Conservation (phyloP, 1,140 invertebrate species). For the Mycetomoellerius zeteki region DNA sequence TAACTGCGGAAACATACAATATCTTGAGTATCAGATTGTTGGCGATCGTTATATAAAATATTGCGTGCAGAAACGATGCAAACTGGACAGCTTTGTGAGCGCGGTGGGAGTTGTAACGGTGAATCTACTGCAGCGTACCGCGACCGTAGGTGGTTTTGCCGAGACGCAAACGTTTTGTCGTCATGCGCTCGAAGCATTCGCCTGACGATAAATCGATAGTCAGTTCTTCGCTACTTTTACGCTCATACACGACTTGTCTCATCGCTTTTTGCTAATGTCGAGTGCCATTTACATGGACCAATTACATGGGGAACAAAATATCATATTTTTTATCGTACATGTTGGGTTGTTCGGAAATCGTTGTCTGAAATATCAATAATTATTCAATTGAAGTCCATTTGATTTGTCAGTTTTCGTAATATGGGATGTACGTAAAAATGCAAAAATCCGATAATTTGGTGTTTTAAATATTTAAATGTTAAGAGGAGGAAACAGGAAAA, state of each 20-base stretch:
- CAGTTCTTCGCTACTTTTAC: conserved; percentile 35
- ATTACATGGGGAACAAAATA: not conserved
- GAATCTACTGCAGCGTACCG: conserved; percentile 16
- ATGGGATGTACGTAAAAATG: not conserved
- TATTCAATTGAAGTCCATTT: not conserved
- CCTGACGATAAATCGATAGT: conserved; percentile 56
- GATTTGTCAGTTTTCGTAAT: not conserved
- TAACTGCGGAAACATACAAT: not conserved
- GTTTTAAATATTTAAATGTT: not conserved
- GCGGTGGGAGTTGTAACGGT: conserved; percentile 42
- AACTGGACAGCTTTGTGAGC: not conserved
- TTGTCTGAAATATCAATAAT: conserved; percentile 1
- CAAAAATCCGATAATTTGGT: not conserved
- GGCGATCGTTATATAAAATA: conserved; percentile 53
- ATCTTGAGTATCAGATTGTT: conserved; percentile 24
- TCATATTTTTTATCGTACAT: not conserved
- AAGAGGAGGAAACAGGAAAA: not conserved
- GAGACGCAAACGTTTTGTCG: conserved; percentile 59
- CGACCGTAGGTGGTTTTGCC: conserved; percentile 50
- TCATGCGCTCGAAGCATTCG: conserved; percentile 54
- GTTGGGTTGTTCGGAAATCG: not conserved
- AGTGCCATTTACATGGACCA: not conserved
- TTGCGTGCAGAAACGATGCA: conserved; percentile 41
- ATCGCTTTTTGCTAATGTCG: conserved; percentile 14
- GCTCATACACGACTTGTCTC: conserved; percentile 5